Base-by-base conservation (phyloP, 2,797 vertebrate genomes). In the Oophaga sylvatica region DNA sequence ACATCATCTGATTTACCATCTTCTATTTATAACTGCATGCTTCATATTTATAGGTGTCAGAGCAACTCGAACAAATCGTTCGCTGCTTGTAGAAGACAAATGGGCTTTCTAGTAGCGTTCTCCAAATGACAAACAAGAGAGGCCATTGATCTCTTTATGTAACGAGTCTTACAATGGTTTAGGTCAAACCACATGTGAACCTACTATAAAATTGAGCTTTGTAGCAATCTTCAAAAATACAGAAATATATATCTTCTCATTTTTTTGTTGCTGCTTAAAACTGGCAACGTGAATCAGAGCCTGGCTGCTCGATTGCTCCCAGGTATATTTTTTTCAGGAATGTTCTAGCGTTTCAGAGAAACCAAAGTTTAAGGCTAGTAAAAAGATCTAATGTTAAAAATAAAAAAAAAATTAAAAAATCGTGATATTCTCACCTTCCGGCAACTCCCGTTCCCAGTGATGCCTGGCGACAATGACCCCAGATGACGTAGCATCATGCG, bases 1-100 rank as follows among this genome's bases (percentile, higher is more conserved):
- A 48, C 71, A 22, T 83, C 67, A 71, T 77, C 70, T 76, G 57
- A 77, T 63, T 65, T 68, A 12, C 31, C 48, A 29, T 35, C n/a
- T 83, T 26, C 86, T 87, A 87, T 65, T 83, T 87, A 53, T 83
- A 83, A 62, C 16, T 62, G 0, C 16, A 29, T 20, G 48, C 75
- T 53, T 59, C 45, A 73, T 87, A 56, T 82, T 86, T 78, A 73
- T 82, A 70, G 45, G 71, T 83, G 67, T 70, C 86, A 65, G 78
- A 73, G 86, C 86, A 87, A 87, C 86, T 82, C 80, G 17, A 68
- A 35, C 53, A 77, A 56, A 26, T 57, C 45, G 65, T 57, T 87
- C 41, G n/a, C 57, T 82, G 31, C 79, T 35, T 62, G 17, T 35
- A 48, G n/a, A 26, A 48, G n/a, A n/a, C 19, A 13, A n/a, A 19